Percentiles rank a stretch among this genome's conserved stretches.
These are phyloP conservation scores for Mayetiola destructor DNA, from an alignment of 2,888 invertebrate species.

Conservation along the genomic window DNA sequence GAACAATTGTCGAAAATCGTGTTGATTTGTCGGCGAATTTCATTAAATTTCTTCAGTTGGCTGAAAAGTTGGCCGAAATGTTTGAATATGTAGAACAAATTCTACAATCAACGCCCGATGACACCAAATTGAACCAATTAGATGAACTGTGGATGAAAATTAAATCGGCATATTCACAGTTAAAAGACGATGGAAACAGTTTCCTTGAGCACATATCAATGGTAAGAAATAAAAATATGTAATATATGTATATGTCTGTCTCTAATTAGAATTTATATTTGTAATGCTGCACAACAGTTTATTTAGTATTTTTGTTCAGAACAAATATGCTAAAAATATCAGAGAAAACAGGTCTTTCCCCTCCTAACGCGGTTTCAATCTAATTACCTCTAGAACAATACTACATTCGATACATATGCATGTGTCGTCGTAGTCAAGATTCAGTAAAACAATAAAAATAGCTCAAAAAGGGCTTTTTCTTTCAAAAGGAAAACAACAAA, in stretches of 20 bases:
- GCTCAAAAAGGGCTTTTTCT: neutral
- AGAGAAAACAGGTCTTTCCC: too few relatives aligned
- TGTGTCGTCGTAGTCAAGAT: too few relatives aligned
- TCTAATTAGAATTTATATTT: neutral
- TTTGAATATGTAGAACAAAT: conserved; percentile 49
- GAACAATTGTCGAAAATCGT: conserved; percentile 45
- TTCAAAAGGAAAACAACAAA: neutral
- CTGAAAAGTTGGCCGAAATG: conserved; percentile 48
- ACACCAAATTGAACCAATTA: conserved; percentile 39
- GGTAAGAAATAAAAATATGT: conserved; percentile 33
- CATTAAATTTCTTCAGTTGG: conserved; percentile 56
- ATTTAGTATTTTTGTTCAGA: too few relatives aligned
- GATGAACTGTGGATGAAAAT: conserved; percentile 43
- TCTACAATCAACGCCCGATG: conserved; percentile 40
- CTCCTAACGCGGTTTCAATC: too few relatives aligned
- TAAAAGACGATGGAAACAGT: conserved; percentile 50
- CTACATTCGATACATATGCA: too few relatives aligned
- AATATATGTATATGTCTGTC: neutral
- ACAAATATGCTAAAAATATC: too few relatives aligned
- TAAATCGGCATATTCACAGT: conserved; percentile 46
- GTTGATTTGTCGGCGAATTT: conserved; percentile 52
- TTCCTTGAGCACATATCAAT: conserved; percentile 47
- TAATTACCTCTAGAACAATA: too few relatives aligned
- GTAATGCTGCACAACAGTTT: neutral
- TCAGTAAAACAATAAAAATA: neutral